Evolutionary conservation across 2,113 vertebrate species (phyloP).

Genomic region (Tyrannus savana): DNA sequence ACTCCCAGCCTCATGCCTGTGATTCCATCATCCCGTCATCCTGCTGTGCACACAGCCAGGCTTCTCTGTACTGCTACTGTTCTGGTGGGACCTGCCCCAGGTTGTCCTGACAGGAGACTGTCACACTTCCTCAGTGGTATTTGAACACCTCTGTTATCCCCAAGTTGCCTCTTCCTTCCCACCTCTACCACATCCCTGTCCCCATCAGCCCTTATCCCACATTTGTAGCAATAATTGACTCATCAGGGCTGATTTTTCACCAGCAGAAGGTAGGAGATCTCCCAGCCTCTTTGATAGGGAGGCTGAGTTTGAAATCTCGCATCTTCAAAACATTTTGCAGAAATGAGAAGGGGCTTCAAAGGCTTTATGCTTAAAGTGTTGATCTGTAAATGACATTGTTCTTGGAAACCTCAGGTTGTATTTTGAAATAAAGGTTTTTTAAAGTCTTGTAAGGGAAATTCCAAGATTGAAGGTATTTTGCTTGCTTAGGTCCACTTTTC

Average conservation of each 20-base stretch:
- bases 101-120: rapidly evolving
- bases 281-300: background rate
- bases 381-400: background rate
- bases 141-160: rapidly evolving
- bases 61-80: rapidly evolving
- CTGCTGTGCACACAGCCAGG: background rate
- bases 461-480: background rate
- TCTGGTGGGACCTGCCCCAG: background rate
- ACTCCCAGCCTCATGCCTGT: background rate
- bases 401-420: background rate
- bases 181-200: background rate
- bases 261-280: background rate
- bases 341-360: background rate
- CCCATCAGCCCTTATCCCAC: background rate
- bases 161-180: background rate
- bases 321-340: background rate
- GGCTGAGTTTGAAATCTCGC: background rate
- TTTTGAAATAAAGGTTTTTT: background rate
- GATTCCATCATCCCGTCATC: background rate
- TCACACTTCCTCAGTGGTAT: background rate
- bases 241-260: background rate
- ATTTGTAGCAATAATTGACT: background rate
- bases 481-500: background rate
- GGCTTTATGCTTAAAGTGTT: background rate
- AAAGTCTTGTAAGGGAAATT: background rate